Conservation (phyloP, 1,140 invertebrate species). For the Luehdorfia chinensis region DNA sequence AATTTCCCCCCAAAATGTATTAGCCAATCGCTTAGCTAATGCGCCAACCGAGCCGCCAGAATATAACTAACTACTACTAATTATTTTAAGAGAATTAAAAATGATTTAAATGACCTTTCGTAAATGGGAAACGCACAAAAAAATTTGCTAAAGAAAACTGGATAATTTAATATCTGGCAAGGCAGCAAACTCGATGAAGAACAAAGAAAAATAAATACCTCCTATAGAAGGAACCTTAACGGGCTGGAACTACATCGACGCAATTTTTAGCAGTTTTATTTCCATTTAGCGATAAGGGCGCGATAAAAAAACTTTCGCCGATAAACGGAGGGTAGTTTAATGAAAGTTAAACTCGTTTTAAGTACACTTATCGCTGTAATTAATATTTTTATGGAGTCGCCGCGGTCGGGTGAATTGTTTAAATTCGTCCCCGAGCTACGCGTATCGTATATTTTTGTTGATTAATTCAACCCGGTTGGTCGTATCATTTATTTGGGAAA, state of each 20-base stretch:
- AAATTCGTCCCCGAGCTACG: no score
- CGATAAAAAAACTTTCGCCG: slow-evolving; percentile 9
- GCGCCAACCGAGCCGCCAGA: no score
- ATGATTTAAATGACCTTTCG: no score
- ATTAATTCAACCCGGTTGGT: slow-evolving; percentile 33
- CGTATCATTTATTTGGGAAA: slow-evolving; percentile 9
- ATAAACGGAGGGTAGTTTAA: slow-evolving; percentile 31
- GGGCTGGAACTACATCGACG: slow-evolving; percentile 3
- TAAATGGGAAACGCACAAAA: no score
- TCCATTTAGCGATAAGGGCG: not conserved
- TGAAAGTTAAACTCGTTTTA: slow-evolving; percentile 28
- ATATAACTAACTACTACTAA: no score
- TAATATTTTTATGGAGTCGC: slow-evolving; percentile 46
- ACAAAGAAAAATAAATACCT: slow-evolving; percentile 6
- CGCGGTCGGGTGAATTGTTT: slow-evolving; percentile 18
- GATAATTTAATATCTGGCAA: no score
- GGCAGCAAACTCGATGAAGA: not conserved
- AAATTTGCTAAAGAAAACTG: no score
- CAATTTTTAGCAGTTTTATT: slow-evolving; percentile 13
- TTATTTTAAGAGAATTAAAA: no score
- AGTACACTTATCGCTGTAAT: slow-evolving; percentile 50
- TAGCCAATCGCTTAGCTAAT: no score
- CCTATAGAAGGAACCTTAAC: slow-evolving; percentile 3
- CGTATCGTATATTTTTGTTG: slow-evolving; percentile 36
- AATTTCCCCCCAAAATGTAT: no score